Percentiles rank a stretch among this genome's conserved stretches.
phyloP scores from a whole-genome alignment of 2,797 vertebrate species.

The Tangara arthus region DNA sequence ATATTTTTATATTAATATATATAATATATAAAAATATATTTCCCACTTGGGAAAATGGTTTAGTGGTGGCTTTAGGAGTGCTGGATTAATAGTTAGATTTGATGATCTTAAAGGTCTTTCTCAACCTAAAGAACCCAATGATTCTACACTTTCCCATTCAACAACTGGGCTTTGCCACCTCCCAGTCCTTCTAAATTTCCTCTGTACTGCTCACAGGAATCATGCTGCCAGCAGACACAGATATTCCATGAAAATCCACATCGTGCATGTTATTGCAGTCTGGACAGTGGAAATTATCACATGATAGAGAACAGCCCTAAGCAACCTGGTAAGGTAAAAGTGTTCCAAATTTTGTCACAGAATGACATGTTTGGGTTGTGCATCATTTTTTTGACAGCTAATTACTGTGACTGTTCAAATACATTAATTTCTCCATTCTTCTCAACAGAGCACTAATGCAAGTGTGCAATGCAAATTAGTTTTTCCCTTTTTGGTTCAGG shows the following conservation, averaged over 20 bases:
- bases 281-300: neutral
- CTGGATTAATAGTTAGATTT: neutral
- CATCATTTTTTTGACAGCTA: neutral
- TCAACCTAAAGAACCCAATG: neutral
- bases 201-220: neutral
- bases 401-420: neutral
- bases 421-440: neutral
- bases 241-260: neutral
- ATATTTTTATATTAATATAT: too few species aligned
- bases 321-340: neutral
- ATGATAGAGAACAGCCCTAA: neutral
- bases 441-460: neutral
- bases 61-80: neutral
- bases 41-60: neutral
- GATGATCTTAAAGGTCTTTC: neutral
- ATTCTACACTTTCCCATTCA: neutral
- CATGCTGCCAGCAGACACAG: neutral
- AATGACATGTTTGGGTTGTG: neutral
- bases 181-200: neutral
- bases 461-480: neutral
- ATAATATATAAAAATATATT: too few species aligned
- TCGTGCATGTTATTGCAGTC: fast-evolving
- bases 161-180: neutral
- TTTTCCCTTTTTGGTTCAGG: neutral
- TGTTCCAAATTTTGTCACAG: neutral